Base-by-base conservation (phyloP, 2,888 invertebrate species). In the Micoletzkya japonica region DNA sequence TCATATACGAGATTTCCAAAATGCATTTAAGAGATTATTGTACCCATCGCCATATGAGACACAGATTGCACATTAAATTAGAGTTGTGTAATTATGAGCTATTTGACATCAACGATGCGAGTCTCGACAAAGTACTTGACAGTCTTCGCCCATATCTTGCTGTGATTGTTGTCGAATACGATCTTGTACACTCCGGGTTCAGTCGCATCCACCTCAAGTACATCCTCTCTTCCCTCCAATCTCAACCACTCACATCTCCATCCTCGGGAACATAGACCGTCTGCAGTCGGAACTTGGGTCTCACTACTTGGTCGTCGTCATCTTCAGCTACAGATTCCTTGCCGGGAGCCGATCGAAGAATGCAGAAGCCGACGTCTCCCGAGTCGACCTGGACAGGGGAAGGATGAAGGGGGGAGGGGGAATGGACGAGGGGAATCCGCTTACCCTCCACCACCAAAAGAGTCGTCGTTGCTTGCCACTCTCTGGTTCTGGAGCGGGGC, bases 241-340 rank as follows among this genome's bases (percentile, higher is more conserved):
- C 63, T 32, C 4, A 6, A 52, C 10, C 57, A 52, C 66, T 32
- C 34, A 80, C 79, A 63, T 77, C 77, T 68, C 82, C 75, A 34
- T 74, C 76, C 56, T 82, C 82, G 3, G 82, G 82, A 1, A 82
- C 82, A 66, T 59, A 81, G n/a, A 80, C 77, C 20, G 82, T 82
- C 64, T 81, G 78, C 10, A 82, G 73, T 57, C 77, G 76, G 75
- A 80, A 82, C 57, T 81, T 81, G 1, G 82, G 82, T 36, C 74
- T 69, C 1, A 74, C 70, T 74, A 79, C 75, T 24, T 72, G 68
- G 67, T 82, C 80, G 49, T 78, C 77, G 24, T 74, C 74, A 59
- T 82, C 78, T 57, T 81, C 81, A 0, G 80, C 75, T 7, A 77
- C 73, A 0, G 58, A 24, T n/a, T 68, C 68, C 24, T 74, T 59